A percentile compares a stretch with the other conserved stretches of the same genome.
These are phyloP conservation scores for Mastigias papua DNA, from an alignment of 30 jellyfish, hydroid and myxozoan genomes.

Conservation along the genomic window DNA sequence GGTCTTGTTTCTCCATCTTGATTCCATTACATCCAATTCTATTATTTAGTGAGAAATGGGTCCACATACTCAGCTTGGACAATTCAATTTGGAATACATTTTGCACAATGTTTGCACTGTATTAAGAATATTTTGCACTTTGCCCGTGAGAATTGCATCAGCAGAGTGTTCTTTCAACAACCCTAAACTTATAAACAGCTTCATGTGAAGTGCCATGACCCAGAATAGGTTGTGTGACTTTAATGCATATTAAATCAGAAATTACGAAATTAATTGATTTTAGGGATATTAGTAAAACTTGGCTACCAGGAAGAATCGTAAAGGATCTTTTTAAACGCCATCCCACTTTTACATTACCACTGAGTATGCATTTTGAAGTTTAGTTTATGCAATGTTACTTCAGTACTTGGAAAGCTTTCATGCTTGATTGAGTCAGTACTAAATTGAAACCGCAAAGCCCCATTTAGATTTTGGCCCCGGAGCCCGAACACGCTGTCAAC, in stretches of 20 bases:
- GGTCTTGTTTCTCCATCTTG: no score
- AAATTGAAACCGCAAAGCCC: no score
- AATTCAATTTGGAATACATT: slow-evolving; percentile 52
- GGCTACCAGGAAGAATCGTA: background rate
- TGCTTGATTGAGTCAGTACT: no score
- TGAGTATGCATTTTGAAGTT: no score
- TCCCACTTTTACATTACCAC: no score
- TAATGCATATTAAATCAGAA: slow-evolving; percentile 7
- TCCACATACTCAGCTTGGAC: no score
- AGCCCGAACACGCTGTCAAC: no score
- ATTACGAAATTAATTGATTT: background rate
- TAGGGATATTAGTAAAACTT: background rate
- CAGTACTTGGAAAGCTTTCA: no score
- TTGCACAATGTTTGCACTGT: slow-evolving; percentile 67
- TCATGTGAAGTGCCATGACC: slow-evolving; percentile 67
- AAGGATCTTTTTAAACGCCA: background rate
- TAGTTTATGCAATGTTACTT: no score
- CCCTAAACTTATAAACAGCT: slow-evolving; percentile 27
- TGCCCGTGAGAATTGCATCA: slow-evolving; percentile 82
- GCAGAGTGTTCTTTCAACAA: slow-evolving; percentile 75
- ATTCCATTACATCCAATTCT: no score
- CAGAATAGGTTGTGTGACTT: slow-evolving; percentile 59
- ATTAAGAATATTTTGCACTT: slow-evolving; percentile 59
- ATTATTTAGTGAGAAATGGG: no score
- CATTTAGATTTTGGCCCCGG: no score